These are phyloP conservation scores for Embiotoca jacksoni DNA, from an alignment of 2,113 vertebrate genomes.

Conservation along the genomic window DNA sequence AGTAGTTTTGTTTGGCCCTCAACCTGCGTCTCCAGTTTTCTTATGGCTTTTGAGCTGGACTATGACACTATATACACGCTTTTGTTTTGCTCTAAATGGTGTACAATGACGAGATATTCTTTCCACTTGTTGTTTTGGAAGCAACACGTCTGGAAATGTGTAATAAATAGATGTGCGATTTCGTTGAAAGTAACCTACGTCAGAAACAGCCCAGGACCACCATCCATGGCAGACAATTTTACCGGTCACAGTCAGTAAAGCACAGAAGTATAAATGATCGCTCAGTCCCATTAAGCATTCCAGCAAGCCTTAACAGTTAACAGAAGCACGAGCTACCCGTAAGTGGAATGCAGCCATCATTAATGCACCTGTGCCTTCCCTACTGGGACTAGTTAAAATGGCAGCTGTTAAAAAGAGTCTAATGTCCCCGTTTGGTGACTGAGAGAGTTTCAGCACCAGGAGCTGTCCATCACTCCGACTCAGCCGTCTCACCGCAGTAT, in stretches of 20 bases:
- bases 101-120: no score
- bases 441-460: slow-evolving; percentile 87
- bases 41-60: no score
- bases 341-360: neutral
- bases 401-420: no score
- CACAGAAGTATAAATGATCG: neutral
- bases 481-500: neutral
- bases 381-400: neutral
- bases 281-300: neutral
- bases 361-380: neutral
- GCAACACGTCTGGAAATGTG: no score
- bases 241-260: neutral
- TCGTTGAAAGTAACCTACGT: no score
- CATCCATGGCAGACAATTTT: neutral
- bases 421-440: no score
- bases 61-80: no score
- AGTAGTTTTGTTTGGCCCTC: no score
- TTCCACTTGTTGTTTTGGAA: no score
- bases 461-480: slow-evolving; percentile 82
- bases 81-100: no score
- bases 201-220: neutral
- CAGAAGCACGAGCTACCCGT: neutral
- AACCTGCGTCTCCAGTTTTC: no score
- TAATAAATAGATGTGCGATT: no score
- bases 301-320: neutral